Base-by-base conservation (phyloP, 2,797 vertebrate genomes). In the Hylomyscus alleni region DNA sequence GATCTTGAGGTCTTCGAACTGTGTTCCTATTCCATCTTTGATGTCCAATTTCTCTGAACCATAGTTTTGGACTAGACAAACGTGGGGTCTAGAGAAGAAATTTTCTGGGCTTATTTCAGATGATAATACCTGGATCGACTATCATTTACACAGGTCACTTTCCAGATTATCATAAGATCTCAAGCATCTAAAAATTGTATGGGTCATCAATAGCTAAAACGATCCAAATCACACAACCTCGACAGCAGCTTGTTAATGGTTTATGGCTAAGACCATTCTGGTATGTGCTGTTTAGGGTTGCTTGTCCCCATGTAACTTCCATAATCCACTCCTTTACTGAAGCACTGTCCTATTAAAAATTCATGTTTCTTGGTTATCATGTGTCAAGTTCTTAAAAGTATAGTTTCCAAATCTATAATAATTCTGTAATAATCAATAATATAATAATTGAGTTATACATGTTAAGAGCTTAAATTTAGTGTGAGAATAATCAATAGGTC, bases 141-240 rank as follows among this genome's bases (percentile, higher is more conserved):
- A n/a, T 65, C 20, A 69, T 77, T 60, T 56, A 34, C 50, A 62
- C 3, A 1, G 3, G 76, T 2, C 65, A 15, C 9, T 20, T 88
- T 31, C 29, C 19, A 40, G 54, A 34, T 89, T 60, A 60, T 75
- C 26, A 47, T 6, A 50, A 80, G 3, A 78, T 34, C 2, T 7
- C 87, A 47, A 90, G 81, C 93, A n/a, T 72, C 73, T 72, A 89
- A 89, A 69, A 88, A 67, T 77, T 9, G 17, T 84, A 52, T 72
- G 58, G 80, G 31, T 6, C 20, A 69, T 84, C 3, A 26, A 5
- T 50, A 67, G 34, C 73, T 81, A 34, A 31, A 67, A 77, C 26
- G 8, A 47, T 65, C 12, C 37, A 88, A 56, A 50, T 67, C 20
- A 47, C 20, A 60, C 1, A 13, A 10, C 19, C 4, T 37, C 52